These are phyloP conservation scores for Drosophila cardini DNA, from an alignment of 1,140 invertebrate species.

Conservation along the genomic window DNA sequence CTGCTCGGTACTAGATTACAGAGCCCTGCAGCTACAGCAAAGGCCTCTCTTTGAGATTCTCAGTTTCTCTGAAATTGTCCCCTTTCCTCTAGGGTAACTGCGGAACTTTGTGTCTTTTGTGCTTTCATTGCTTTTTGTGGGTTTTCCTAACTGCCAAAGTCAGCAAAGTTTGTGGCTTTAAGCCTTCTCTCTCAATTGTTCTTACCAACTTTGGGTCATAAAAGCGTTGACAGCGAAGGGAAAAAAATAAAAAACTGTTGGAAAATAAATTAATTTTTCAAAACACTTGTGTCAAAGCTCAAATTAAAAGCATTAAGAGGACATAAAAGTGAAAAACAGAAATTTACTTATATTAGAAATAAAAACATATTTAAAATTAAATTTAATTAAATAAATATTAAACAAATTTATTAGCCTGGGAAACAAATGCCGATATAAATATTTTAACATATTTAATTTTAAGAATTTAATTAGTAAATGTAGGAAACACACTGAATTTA, in stretches of 20 bases:
- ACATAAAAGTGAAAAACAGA: background rate
- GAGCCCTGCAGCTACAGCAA: background rate
- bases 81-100: background rate
- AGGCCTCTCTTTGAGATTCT: background rate
- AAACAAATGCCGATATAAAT: too few relatives aligned
- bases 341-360: too few relatives aligned
- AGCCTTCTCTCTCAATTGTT: constrained; percentile 39
- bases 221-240: constrained; percentile 25
- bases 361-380: too few relatives aligned
- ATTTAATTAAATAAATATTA: too few relatives aligned
- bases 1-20: constrained; percentile 11
- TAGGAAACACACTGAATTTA: too few relatives aligned
- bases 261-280: constrained; percentile 32
- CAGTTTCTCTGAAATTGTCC: background rate
- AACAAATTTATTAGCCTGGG: too few relatives aligned
- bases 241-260: background rate
- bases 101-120: background rate
- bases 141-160: constrained; percentile 8
- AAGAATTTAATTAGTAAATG: too few relatives aligned
- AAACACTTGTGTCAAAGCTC: constrained; percentile 30
- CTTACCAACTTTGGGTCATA: constrained; percentile 40
- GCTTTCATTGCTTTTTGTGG: constrained; percentile 11
- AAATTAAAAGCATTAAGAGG: background rate
- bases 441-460: too few relatives aligned
- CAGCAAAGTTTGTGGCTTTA: constrained; percentile 21